Base-by-base conservation (phyloP, 2,888 invertebrate genomes). In the Nomada goodeniana region DNA sequence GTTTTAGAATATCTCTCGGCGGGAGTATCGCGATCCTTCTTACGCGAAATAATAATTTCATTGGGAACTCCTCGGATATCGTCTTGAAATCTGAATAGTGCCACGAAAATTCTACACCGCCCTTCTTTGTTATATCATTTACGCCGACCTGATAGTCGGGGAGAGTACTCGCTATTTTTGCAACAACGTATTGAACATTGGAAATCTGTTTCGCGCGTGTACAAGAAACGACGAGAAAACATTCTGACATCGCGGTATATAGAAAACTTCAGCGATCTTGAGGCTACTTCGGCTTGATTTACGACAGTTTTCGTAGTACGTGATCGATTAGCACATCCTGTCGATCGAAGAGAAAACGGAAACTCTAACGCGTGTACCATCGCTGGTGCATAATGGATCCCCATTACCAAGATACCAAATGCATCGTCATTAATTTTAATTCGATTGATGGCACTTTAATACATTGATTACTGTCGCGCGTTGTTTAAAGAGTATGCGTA, bases 41-140 rank as follows among this genome's bases (percentile, higher is more conserved):
- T 50, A 50, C 29, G 76, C n/a, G 60, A 55, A 23, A 44, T 76
- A 76, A 77, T 77, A 67, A 60, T 53, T 53, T 36, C 52, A 29
- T 20, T 4, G n/a, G n/a, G 42, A 26, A 13, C 9, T 26, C 13
- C 2, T 59, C 53, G 44, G 53, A 23, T 55, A 55, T 55, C 53
- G 18, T 36, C 20, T 42, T 9, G 1, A 18, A 10, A 47, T n/a
- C 29, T 67, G 15, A 73, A 23, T 42, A 11, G 11, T 55, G 36
- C 15, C 9, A 26, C 50, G 18, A 50, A 18, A 15, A 50, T 50
- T 50, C 18, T 13, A 13, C 50, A 18, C 7, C 0, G 7, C 36
- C 7, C 36, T 36, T 1, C 36, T 36, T 7, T 36, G 7, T 36
- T 7, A 36, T 36, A 7, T 36, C 36, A 36, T 9, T 36, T 36